These are phyloP conservation scores for Sapajus apella DNA, from an alignment of 2,113 vertebrate species.

Conservation along the genomic window DNA sequence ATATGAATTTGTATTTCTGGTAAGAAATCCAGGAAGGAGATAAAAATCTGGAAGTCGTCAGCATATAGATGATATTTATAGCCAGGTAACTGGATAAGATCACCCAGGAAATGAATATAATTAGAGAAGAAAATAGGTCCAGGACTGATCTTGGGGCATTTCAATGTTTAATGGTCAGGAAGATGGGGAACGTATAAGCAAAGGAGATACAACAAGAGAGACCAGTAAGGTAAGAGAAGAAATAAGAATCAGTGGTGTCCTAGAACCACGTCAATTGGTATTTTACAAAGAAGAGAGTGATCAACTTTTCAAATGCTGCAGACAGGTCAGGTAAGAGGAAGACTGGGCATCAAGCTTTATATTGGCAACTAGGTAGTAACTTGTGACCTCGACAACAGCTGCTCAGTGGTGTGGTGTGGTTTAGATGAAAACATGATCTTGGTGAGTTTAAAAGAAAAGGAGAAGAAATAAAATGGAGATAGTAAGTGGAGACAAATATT, in stretches of 20 bases:
- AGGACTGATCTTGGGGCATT: neutral
- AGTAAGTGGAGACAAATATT: neutral
- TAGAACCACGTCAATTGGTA: neutral
- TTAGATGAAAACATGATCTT: neutral
- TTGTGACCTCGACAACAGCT: neutral
- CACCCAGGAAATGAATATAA: neutral
- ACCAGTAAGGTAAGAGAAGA: neutral
- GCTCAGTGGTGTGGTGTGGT: neutral
- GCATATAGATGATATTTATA: neutral
- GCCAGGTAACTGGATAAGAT: neutral
- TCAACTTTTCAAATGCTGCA: neutral
- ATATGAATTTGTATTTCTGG: neutral
- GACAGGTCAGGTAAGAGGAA: neutral
- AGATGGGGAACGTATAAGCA: neutral
- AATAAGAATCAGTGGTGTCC: neutral
- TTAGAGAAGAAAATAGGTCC: neutral
- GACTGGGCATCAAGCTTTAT: neutral
- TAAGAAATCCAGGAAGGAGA: slow-evolving; percentile 4
- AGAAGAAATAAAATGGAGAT: neutral
- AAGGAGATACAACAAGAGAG: neutral
- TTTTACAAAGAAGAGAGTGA: neutral
- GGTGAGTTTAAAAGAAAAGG: neutral
- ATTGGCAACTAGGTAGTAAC: slow-evolving; percentile 13
- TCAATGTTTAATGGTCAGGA: neutral
- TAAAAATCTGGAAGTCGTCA: neutral